Evolutionary conservation across 2,113 vertebrate genomes (phyloP).

Genomic region (Leptosomus discolor): DNA sequence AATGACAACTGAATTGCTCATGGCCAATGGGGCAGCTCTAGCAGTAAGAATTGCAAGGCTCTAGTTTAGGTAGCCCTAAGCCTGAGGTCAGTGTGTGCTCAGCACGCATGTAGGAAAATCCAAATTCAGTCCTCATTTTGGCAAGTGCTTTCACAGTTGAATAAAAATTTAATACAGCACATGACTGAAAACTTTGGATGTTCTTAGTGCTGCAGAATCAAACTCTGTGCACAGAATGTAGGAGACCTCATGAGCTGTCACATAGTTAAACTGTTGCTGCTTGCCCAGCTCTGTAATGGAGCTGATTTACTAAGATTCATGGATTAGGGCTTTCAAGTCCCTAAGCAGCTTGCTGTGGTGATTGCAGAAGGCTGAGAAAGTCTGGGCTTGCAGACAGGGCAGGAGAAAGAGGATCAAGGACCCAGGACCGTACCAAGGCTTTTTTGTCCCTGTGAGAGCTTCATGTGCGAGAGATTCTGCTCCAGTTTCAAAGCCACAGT

Average conservation of each 20-base stretch:
- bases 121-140: neutral
- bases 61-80: neutral
- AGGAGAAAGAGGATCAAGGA: neutral
- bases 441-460: neutral
- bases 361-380: neutral
- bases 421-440: neutral
- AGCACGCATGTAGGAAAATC: neutral
- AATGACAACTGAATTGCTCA: neutral
- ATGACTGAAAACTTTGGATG: neutral
- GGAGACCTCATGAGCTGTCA: neutral
- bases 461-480: neutral
- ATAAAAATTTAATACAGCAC: neutral
- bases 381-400: neutral
- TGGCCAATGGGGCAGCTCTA: neutral
- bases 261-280: neutral
- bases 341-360: fast-evolving
- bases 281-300: neutral
- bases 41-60: neutral
- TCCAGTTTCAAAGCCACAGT: neutral
- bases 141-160: neutral
- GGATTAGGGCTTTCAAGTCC: neutral
- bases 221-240: neutral
- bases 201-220: neutral
- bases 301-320: neutral
- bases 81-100: neutral